phyloP scores from a whole-genome alignment of 2,113 vertebrate species.

The Phylloscopus whistleri region DNA sequence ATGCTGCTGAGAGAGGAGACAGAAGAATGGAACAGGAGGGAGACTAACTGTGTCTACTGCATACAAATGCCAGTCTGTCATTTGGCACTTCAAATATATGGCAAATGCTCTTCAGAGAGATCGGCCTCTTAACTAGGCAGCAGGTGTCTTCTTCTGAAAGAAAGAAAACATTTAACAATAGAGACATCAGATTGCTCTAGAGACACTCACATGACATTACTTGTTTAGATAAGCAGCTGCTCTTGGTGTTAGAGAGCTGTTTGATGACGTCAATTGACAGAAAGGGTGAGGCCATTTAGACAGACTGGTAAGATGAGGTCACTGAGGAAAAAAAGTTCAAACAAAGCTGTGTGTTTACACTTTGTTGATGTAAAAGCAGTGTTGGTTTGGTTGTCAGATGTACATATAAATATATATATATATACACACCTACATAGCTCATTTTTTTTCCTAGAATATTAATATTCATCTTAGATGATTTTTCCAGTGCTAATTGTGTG shows the following conservation, averaged over 20 bases:
- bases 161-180: neutral
- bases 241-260: neutral
- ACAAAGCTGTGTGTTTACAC: neutral
- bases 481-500: neutral
- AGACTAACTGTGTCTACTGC: neutral
- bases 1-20: neutral
- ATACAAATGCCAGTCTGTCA: neutral
- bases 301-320: neutral
- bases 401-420: neutral
- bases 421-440: accelerated
- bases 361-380: neutral
- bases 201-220: neutral
- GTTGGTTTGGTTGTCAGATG: neutral
- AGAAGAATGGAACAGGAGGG: neutral
- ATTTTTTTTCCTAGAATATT: neutral
- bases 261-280: neutral
- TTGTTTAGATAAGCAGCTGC: neutral
- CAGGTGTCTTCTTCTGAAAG: neutral
- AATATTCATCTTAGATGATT: neutral
- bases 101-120: neutral
- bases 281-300: neutral
- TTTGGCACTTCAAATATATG: neutral
- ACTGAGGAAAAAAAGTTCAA: neutral
- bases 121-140: neutral
- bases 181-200: neutral